phyloP scores from a whole-genome alignment of 1,140 invertebrate species.

The Drosophila parabipectinata region DNA sequence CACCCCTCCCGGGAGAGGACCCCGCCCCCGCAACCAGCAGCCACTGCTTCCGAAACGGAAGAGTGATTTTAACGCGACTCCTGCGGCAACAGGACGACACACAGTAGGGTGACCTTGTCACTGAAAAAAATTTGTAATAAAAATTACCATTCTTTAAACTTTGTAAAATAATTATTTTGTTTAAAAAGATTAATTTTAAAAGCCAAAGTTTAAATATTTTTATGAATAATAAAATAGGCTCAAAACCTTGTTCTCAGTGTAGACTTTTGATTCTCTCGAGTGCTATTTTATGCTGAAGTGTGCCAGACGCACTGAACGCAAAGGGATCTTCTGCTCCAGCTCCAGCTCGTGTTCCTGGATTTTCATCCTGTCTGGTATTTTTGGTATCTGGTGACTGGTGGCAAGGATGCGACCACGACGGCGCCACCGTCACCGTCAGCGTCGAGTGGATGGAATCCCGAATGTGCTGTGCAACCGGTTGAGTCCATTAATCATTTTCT shows the following conservation, averaged over 20 bases:
- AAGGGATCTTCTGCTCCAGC: not conserved
- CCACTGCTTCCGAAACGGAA: slow-evolving; percentile 54
- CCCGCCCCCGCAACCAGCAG: slow-evolving; percentile 7
- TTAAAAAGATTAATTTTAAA: not conserved
- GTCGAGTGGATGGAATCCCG: slow-evolving; percentile 15
- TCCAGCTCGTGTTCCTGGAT: slow-evolving; percentile 11
- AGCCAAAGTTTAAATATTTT: not conserved
- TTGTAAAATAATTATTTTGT: too few species aligned
- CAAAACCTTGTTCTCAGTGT: not conserved
- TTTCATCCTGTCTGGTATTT: slow-evolving; percentile 6
- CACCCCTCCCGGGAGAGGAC: slow-evolving; percentile 56
- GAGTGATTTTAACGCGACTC: slow-evolving; percentile 75
- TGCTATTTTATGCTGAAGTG: slow-evolving; percentile 81
- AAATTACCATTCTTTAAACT: too few species aligned
- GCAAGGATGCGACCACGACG: slow-evolving; percentile 51
- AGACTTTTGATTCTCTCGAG: slow-evolving; percentile 62
- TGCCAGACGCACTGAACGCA: slow-evolving; percentile 64
- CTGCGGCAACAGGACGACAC: slow-evolving; percentile 43
- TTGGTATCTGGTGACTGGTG: slow-evolving; percentile 10
- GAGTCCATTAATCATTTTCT: slow-evolving; percentile 84
- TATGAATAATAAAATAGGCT: not conserved
- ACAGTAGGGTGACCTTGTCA: slow-evolving; percentile 51
- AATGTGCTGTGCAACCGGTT: slow-evolving; percentile 75
- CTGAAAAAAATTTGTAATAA: slow-evolving; percentile 5
- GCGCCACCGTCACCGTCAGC: slow-evolving; percentile 31